Base-by-base conservation (phyloP, 2,797 vertebrate species). In the Diceros bicornis region DNA sequence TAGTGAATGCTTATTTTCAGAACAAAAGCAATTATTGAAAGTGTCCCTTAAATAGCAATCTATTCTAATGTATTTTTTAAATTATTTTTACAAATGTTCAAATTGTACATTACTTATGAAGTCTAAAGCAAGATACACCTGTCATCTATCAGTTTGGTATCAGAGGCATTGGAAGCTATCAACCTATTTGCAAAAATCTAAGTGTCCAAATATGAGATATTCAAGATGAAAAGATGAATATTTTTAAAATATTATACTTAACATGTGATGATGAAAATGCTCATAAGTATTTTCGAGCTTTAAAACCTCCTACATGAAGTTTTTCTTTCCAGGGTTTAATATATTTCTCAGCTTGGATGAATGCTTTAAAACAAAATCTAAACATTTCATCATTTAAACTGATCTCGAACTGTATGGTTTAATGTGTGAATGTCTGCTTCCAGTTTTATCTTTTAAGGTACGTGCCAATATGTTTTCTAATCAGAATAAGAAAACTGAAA, bases 331-430 rank as follows among this genome's bases (percentile, higher is more conserved):
- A 61, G 59, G 23, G 18, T 55, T 82, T 81, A 75, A 34, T 55
- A 27, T 12, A 6, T 77, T 93, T 93, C 89, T 93, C 20, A 23
- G 34, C 50, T 79, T 68, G 47, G 52, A 25, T 50, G 52, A 93
- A 92, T 79, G 59, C 16, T 74, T 66, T 55, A 61, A 66, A 93
- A 93, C 37, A 75, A 74, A 95, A 47, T 86, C 44, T 87, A 74
- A 89, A 79, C 29, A 34, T 64, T 34, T 91, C 52, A 86, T 71
- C 23, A 32, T 74, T 95, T 50, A 79, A 93, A 74, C 29, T 29
- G 77, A 77, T 29, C 89, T 87, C 90, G 23, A 95, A 86, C 62
- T 87, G 89, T 25, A 62, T 21, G 4, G 47, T 57, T 93, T 77
- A 83, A 34, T 29, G 21, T 85, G n/a, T 94, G 44, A 81, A 32